Conservation (phyloP, 2,797 vertebrate species). For the Notamacropus eugenii region DNA sequence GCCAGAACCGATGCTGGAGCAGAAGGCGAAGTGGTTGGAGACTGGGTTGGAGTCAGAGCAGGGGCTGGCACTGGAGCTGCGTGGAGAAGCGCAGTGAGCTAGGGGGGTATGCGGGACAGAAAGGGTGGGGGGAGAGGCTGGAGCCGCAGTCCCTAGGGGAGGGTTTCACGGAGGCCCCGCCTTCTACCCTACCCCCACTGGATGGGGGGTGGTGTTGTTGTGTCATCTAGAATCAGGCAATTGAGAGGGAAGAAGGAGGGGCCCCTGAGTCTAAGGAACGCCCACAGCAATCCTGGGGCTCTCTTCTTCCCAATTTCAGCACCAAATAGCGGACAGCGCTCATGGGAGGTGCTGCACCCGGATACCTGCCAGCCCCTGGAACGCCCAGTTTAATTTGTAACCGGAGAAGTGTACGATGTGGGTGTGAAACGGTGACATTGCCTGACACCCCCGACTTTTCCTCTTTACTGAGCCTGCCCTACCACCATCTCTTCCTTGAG, state of each 20-base stretch:
- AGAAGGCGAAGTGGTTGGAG: not conserved
- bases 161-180: constrained; percentile 69
- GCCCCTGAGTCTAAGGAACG: not conserved
- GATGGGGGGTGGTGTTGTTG: constrained; percentile 44
- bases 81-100: constrained; percentile 58
- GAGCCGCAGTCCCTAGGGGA: constrained; percentile 73
- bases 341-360: constrained; percentile 33
- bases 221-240: constrained; percentile 16
- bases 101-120: not conserved
- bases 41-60: constrained; percentile 23
- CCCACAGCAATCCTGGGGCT: constrained; percentile 17
- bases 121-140: not conserved
- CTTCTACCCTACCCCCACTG: constrained; percentile 51
- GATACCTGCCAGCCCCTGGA: constrained; percentile 41
- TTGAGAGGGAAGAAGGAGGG: not conserved
- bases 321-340: constrained; percentile 78
- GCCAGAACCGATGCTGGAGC: constrained; percentile 23
- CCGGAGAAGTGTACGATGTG: constrained; percentile 26
- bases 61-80: constrained; percentile 42
- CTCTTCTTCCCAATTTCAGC: constrained; percentile 71
- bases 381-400: constrained; percentile 41
- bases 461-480: constrained; percentile 42
- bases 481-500: constrained; percentile 42
- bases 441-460: constrained; percentile 3
- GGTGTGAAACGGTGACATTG: constrained; percentile 43